These are phyloP conservation scores for Gymnosoma rotundatum DNA, from an alignment of 2,888 invertebrate species.

Conservation along the genomic window DNA sequence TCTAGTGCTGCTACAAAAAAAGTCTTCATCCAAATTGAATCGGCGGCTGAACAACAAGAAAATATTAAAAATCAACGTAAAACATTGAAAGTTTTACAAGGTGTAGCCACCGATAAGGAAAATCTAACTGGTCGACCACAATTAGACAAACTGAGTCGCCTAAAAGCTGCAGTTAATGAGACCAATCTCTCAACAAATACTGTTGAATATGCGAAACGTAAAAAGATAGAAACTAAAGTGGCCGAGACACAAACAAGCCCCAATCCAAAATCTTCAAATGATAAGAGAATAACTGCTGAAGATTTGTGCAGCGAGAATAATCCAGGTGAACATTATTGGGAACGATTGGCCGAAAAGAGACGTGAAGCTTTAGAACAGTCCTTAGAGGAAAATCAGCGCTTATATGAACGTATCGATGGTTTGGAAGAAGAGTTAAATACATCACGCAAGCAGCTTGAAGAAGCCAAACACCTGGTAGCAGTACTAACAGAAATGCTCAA, in stretches of 20 bases:
- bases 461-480: constrained; percentile 89
- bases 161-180: constrained; percentile 81
- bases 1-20: constrained; percentile 79
- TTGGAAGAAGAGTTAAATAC: constrained; percentile 85
- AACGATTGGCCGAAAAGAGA: constrained; percentile 88
- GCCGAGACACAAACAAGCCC: constrained; percentile 82
- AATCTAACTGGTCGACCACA: constrained; percentile 88
- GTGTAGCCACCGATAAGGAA: constrained; percentile 88
- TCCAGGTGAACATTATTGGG: constrained; percentile 90
- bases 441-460: constrained; percentile 88
- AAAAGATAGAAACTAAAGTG: constrained; percentile 79
- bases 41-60: constrained; percentile 83
- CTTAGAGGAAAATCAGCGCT: constrained; percentile 87
- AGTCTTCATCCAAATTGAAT: constrained; percentile 81
- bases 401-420: constrained; percentile 83
- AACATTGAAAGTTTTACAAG: constrained; percentile 89
- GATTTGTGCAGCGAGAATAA: constrained; percentile 88
- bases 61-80: constrained; percentile 85
- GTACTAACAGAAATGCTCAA: constrained; percentile 88
- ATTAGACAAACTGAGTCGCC: constrained; percentile 84
- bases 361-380: constrained; percentile 88
- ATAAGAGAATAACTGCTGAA: constrained; percentile 83
- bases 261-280: constrained; percentile 72
- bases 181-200: constrained; percentile 73
- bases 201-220: constrained; percentile 81